phyloP scores from a whole-genome alignment of 2,888 invertebrate species.

The Eumacrocentrus americanus region DNA sequence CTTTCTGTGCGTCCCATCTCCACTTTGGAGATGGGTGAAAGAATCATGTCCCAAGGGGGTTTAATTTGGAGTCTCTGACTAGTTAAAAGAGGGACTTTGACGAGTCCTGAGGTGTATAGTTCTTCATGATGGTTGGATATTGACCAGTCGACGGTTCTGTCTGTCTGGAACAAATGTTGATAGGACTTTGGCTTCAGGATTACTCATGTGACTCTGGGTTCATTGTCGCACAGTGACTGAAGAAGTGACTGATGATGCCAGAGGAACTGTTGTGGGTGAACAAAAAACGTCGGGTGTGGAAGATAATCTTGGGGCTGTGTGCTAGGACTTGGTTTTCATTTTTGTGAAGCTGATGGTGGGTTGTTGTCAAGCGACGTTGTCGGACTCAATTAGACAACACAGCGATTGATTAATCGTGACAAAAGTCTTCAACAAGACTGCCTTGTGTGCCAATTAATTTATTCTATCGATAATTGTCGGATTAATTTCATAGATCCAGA shows the following conservation, averaged over 20 bases:
- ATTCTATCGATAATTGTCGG: not conserved
- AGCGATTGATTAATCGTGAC: not conserved
- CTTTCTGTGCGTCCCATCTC: not conserved
- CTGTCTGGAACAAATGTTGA: not conserved
- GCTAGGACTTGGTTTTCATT: not conserved
- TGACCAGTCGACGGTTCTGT: not conserved
- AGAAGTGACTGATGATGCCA: too few relatives aligned
- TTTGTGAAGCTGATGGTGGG: not conserved
- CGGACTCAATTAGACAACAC: not conserved
- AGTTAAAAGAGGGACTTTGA: too few relatives aligned
- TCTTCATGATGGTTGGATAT: too few relatives aligned
- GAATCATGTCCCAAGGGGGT: too few relatives aligned
- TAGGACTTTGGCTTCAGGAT: too few relatives aligned
- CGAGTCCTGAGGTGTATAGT: too few relatives aligned
- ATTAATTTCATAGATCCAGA: not conserved
- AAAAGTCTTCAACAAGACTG: not conserved
- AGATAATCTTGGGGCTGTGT: not conserved
- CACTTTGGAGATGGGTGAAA: not conserved
- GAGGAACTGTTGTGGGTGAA: too few relatives aligned
- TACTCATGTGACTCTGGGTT: too few relatives aligned
- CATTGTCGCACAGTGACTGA: too few relatives aligned
- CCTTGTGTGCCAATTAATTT: not conserved
- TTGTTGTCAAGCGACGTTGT: constrained; percentile 11
- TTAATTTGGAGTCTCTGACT: too few relatives aligned
- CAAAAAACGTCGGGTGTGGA: too few relatives aligned